Percentiles rank a stretch among this genome's conserved stretches.
Conservation (phyloP, 2,113 vertebrate genomes). For the Cephalopholis sonnerati region DNA sequence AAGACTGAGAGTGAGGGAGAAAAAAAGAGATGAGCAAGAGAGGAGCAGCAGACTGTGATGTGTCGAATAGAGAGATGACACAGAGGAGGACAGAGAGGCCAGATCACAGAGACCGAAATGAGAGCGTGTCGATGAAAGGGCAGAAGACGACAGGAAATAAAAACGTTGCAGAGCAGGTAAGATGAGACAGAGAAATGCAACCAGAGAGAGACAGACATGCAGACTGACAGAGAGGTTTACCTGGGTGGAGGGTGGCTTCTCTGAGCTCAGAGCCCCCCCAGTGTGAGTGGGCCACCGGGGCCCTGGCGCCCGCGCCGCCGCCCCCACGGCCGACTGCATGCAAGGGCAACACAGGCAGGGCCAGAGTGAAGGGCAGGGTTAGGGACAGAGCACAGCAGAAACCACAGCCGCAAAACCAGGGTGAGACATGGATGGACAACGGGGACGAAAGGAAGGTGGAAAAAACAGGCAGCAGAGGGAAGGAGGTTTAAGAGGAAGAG, state of each 20-base stretch:
- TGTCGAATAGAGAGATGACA: conserved; percentile 14
- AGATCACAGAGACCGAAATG: not conserved
- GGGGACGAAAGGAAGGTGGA: conserved; percentile 14
- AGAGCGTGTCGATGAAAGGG: not conserved
- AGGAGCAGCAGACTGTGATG: conserved; percentile 38
- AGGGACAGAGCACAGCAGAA: conserved; percentile 75
- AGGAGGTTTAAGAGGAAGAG: conserved; percentile 6
- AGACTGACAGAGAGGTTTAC: conserved; percentile 65
- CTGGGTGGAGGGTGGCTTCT: conserved; percentile 74
- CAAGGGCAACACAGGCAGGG: conserved; percentile 77
- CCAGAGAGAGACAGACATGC: conserved; percentile 38
- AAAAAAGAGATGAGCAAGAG: conserved; percentile 18
- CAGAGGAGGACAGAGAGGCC: not conserved
- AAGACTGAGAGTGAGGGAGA: conserved; percentile 8
- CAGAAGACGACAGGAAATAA: conserved; percentile 10
- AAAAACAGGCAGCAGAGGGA: conserved; percentile 44
- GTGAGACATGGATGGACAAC: conserved; percentile 47
- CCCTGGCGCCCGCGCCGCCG: conserved; percentile 61
- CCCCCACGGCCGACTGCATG: conserved; percentile 74
- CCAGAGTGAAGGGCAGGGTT: conserved; percentile 74
- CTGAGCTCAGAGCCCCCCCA: conserved; percentile 75
- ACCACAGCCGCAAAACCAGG: conserved; percentile 64
- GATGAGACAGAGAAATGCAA: conserved; percentile 25
- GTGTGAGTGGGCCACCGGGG: conserved; percentile 54
- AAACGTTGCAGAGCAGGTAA: conserved; percentile 13